Evolutionary conservation across 2,797 vertebrate genomes (phyloP), one percentile per base, ranked within the genome.

Genomic region (Carapus acus): DNA sequence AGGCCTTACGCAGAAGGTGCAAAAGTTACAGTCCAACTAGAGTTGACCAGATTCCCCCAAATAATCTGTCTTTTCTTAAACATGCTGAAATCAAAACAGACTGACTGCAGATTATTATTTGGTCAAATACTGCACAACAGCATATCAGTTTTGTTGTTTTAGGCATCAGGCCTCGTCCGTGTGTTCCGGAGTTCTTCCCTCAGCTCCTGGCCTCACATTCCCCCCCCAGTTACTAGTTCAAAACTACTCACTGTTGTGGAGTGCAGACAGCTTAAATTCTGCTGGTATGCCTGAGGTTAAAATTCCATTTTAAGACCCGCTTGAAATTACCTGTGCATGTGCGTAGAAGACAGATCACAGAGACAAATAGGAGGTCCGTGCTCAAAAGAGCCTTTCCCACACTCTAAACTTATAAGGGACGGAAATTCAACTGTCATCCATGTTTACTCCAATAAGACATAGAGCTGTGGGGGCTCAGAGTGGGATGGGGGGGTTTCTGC

Each of bases 251-350:
- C 47, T 49, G 29, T 43, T 41, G 3, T 46, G 27, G 6, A 23
- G 29, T 33, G 56, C 65, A 76, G 67, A 69, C 56, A 58, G 42
- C 24, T 60, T 74, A 80, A 77, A 68, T 77, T 71, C 77, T 68
- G 74, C 40, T 54, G 14, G 52, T 46, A 55, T 57, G 61, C 52
- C 58, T 52, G 34, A 71, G 69, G 68, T 57, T 76, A 65, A 54
- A 56, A 52, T 47, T 47, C 31, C 57, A 31, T 71, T 69, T 59
- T 44, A 18, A 47, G n/a, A 19, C 12, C 31, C 12, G 6, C 20
- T 18, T 51, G 21, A 42, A 31, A 57, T 40, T 55, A 21, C 27
- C 33, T 43, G 15, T 44, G 33, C 23, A 36, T 45, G 54, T 62
- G 29, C 44, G 22, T 13, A 12, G 57, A 67, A 61, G 40, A 69